phyloP scores from a whole-genome alignment of 2,797 vertebrate genomes.

The Paguma larvata region DNA sequence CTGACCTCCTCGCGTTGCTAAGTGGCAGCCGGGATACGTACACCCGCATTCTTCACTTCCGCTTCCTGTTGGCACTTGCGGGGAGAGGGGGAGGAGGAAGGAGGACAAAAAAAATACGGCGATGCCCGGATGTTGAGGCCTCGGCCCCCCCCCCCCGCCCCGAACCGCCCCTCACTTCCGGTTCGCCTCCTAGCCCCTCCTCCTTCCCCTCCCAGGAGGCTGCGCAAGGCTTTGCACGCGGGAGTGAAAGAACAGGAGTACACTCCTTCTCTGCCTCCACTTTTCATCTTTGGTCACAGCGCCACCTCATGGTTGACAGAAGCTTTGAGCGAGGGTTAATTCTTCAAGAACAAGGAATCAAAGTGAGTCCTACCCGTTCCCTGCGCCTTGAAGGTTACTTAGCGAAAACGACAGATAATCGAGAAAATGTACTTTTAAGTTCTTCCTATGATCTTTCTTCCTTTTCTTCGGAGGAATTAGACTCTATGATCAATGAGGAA shows the following conservation, averaged over 20 bases:
- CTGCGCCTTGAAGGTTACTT: background rate
- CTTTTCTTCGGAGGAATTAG: background rate
- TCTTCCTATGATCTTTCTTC: accelerated
- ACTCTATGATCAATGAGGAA: slow-evolving; percentile 57
- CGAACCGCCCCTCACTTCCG: background rate
- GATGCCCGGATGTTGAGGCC: slow-evolving; percentile 73
- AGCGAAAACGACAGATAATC: background rate
- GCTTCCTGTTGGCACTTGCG: background rate
- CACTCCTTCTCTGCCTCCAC: background rate
- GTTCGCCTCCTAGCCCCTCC: background rate
- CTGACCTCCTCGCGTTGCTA: slow-evolving; percentile 51
- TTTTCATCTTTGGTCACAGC: slow-evolving; percentile 56
- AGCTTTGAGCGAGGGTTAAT: background rate
- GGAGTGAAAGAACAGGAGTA: background rate
- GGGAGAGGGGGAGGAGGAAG: accelerated
- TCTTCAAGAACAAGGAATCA: background rate
- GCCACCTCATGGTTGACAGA: slow-evolving; percentile 64
- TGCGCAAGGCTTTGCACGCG: background rate
- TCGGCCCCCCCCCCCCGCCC: background rate
- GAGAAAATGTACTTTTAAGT: background rate
- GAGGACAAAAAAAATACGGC: background rate
- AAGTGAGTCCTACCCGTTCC: background rate
- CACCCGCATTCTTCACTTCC: slow-evolving; percentile 46
- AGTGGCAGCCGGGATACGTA: background rate
- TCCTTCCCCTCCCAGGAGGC: too few species aligned